Evolutionary conservation across 2,888 invertebrate genomes (phyloP), one percentile per base, ranked within the genome.

Genomic region (Poecilus cupreus): DNA sequence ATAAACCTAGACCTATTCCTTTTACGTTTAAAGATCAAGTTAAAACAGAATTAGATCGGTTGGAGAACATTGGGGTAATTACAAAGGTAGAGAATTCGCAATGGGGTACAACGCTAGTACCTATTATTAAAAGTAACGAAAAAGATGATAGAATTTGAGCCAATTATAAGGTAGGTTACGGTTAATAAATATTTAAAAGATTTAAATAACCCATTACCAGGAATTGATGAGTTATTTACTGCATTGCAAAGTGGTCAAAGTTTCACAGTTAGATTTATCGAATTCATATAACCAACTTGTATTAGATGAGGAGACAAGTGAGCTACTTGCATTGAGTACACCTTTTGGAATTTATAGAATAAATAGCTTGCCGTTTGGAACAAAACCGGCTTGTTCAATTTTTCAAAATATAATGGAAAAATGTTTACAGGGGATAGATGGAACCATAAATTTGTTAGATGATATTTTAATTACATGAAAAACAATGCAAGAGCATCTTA

Each of bases 341-440:
- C 85, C 84, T 75, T 84, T 86, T 49, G 85, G 86, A 1, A 85
- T 86, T 46, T 86, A 83, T 75, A 83, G 86, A 83, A 85, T 86
- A 85, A 86, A 86, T 0, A 86, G 87, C 75, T 74, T 88, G 32
- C 88, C 88, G 0, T 88, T 86, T 84, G 88, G 87, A 0, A 84
- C 87, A n/a, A 88, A 87, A 80, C 87, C 88, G 0, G 84, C 87
- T 0, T 86, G 87, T 18, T 86, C 87, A 0, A 87, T 88, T 43
- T 89, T 89, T 82, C 88, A 89, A 78, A 85, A 85, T 82, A 83
- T 83, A n/a, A 80, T 84, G 2, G 84, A 85, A 32, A 84, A 83
- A 32, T 64, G 83, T 2, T 82, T 85, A 16, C 82, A 83, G 24
- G 83, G 85, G 5, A 32, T 80, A 3, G 81, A 57, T 6, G 82